Evolutionary conservation across 1,140 invertebrate species (phyloP).

Genomic region (Rhysida immarginata): DNA sequence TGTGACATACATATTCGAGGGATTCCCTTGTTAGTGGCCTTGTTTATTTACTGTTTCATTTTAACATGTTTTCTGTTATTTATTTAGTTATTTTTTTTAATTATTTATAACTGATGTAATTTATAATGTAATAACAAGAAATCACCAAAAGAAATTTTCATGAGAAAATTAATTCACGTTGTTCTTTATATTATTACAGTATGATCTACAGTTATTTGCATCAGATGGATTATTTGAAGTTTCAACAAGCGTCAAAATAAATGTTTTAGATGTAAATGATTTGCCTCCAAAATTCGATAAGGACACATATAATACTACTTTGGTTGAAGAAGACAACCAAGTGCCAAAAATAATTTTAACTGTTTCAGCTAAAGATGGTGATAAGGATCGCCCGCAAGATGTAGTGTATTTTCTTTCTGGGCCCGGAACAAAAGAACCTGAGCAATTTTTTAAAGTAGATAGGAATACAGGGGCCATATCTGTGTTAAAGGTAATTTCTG

Average conservation of each 20-base stretch:
- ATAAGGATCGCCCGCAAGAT: constrained; percentile 5
- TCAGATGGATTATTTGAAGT: constrained; percentile 62
- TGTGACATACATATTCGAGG: no score
- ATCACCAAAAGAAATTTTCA: no score
- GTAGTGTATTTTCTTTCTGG: constrained; percentile 4
- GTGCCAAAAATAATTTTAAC: constrained; percentile 2
- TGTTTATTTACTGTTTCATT: no score
- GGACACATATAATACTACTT: constrained; percentile 17
- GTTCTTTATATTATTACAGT: constrained; percentile 30
- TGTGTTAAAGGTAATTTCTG: not conserved
- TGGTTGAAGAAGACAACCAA: constrained; percentile 19
- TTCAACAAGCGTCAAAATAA: constrained; percentile 54
- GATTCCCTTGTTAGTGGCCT: no score
- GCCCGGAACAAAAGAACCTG: not conserved
- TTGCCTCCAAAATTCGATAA: constrained; percentile 56
- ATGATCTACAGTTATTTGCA: constrained; percentile 54
- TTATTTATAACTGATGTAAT: no score
- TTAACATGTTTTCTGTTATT: no score
- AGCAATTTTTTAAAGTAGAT: not conserved
- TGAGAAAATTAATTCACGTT: not conserved
- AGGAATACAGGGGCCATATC: constrained; percentile 1
- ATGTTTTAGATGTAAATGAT: constrained; percentile 58
- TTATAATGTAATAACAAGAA: no score
- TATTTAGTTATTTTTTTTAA: no score
- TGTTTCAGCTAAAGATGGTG: constrained; percentile 6